These are phyloP conservation scores for Ariopsis seemanni DNA, from an alignment of 2,113 vertebrate genomes.

Conservation along the genomic window DNA sequence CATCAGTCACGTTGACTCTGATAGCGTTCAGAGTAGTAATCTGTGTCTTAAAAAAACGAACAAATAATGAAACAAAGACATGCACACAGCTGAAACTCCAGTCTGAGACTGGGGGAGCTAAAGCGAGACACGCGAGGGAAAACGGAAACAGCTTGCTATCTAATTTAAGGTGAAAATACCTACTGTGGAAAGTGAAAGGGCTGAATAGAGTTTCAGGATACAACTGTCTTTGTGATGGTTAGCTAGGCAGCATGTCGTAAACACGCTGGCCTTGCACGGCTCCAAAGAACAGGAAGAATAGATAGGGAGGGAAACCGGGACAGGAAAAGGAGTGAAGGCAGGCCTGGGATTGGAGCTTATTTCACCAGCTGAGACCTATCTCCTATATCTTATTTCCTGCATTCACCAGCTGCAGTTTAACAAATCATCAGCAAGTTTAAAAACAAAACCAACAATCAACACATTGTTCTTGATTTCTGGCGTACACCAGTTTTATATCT, in stretches of 20 bases:
- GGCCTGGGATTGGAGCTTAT: background rate
- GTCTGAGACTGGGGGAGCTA: conserved; percentile 28
- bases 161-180: conserved; percentile 54
- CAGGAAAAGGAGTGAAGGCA: conserved; percentile 13
- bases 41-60: background rate
- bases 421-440: background rate
- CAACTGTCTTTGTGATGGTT: background rate
- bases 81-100: conserved; percentile 47
- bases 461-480: background rate
- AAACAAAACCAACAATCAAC: background rate
- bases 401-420: background rate
- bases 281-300: background rate
- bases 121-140: conserved; percentile 42
- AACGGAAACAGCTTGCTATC: conserved; percentile 20
- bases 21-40: background rate
- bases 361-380: background rate
- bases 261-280: background rate
- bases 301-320: background rate
- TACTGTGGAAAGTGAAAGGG: conserved; percentile 38
- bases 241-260: background rate
- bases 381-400: background rate
- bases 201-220: conserved; percentile 46
- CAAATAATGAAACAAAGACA: background rate
- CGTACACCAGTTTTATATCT: background rate
- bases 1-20: background rate